Percentiles rank a stretch among this genome's conserved stretches.
These are phyloP conservation scores for Rhinoraja longicauda DNA, from an alignment of 2,797 vertebrate genomes.

Conservation along the genomic window DNA sequence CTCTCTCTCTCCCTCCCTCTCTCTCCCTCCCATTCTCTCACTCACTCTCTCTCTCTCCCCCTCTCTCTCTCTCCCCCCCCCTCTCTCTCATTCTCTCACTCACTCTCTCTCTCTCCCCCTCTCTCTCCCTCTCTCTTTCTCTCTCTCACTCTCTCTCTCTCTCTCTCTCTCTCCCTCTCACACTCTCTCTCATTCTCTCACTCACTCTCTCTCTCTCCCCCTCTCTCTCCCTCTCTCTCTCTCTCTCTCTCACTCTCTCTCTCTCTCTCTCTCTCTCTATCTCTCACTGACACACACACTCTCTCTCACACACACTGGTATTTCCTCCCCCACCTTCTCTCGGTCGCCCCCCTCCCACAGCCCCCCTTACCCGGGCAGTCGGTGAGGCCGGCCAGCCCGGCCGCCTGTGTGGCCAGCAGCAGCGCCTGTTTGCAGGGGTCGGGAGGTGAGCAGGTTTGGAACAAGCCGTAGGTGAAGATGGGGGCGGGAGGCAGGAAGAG, in stretches of 20 bases:
- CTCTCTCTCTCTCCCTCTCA: too few species aligned
- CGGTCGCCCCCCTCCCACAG: not conserved
- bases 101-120: too few species aligned
- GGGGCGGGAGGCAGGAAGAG: constrained; percentile 62
- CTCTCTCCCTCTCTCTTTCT: too few species aligned
- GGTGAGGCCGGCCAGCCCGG: constrained; percentile 51
- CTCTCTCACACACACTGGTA: not conserved
- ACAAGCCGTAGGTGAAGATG: constrained; percentile 65
- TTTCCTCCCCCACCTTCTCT: not conserved
- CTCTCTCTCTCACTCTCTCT: not conserved
- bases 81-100: too few species aligned
- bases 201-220: too few species aligned
- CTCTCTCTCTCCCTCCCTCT: too few species aligned
- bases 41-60: too few species aligned
- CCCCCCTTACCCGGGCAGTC: constrained; percentile 59
- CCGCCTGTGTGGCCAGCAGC: constrained; percentile 58
- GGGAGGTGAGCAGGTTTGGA: constrained; percentile 65
- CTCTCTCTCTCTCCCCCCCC: too few species aligned
- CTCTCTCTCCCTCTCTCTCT: not conserved
- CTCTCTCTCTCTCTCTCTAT: not conserved
- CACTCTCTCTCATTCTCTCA: too few species aligned
- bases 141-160: too few species aligned
- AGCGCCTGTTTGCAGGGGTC: constrained; percentile 66
- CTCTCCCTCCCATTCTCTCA: too few species aligned
- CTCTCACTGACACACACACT: not conserved